Percentiles rank a stretch among this genome's conserved stretches.
Evolutionary conservation across 2,113 vertebrate species (phyloP).

Genomic region (Sturnira hondurensis): DNA sequence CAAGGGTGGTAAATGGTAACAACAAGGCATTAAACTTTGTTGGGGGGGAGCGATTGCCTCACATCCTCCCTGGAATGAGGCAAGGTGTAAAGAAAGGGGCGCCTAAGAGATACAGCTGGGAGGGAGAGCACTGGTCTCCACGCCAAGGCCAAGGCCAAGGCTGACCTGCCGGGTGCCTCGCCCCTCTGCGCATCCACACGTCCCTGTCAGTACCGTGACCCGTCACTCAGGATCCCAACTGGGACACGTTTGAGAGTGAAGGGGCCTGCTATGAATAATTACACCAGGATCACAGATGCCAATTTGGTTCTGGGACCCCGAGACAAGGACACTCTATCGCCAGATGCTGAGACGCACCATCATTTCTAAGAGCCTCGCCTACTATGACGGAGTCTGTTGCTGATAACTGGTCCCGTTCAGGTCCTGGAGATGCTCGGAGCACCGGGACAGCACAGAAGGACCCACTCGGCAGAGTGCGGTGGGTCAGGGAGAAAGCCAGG

Average conservation of each 20-base stretch:
- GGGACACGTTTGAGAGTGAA: not conserved
- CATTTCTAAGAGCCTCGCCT: not conserved
- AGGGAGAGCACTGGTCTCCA: no score
- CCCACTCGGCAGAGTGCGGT: not conserved
- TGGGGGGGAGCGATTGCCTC: slow-evolving; percentile 42
- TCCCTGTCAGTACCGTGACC: not conserved
- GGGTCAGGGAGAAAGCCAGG: not conserved
- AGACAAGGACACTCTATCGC: not conserved
- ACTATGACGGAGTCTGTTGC: not conserved
- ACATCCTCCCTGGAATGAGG: slow-evolving; percentile 14
- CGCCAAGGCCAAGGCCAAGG: fast-evolving
- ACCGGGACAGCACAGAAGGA: fast-evolving
- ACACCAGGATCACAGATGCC: not conserved
- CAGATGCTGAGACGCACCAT: not conserved
- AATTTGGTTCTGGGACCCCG: not conserved
- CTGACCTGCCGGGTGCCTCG: fast-evolving
- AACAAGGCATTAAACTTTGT: slow-evolving; percentile 65
- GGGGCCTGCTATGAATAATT: not conserved
- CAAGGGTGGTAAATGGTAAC: slow-evolving; percentile 53
- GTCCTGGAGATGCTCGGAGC: not conserved
- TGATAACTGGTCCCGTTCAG: not conserved
- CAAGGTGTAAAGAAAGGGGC: not conserved
- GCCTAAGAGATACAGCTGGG: not conserved
- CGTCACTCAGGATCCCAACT: not conserved
- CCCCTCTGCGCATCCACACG: not conserved